Evolutionary conservation across 2,797 vertebrate species (phyloP).

Genomic region (Anguilla anguilla): DNA sequence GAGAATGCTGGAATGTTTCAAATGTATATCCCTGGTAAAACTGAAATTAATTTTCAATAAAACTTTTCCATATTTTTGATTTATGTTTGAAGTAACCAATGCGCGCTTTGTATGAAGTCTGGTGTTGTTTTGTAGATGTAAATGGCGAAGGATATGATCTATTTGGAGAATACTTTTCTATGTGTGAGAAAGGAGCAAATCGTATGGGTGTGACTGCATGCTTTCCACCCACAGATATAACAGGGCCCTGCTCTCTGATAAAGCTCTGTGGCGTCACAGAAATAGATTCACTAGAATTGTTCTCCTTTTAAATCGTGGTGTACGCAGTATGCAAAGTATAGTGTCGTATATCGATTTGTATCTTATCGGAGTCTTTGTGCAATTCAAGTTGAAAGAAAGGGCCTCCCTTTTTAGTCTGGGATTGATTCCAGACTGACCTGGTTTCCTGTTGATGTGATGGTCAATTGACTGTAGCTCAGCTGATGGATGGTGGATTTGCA

Average conservation of each 20-base stretch:
- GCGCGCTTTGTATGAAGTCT: no score
- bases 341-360: neutral
- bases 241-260: neutral
- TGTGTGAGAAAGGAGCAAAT: neutral
- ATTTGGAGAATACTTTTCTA: neutral
- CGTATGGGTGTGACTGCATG: neutral
- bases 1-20: neutral
- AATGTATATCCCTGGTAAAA: neutral
- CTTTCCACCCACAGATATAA: neutral
- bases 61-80: neutral
- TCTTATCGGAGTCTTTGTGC: neutral
- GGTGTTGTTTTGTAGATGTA: neutral
- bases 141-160: neutral
- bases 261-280: neutral
- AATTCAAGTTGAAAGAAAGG: neutral
- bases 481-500: neutral
- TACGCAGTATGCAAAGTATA: neutral
- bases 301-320: neutral
- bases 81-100: neutral
- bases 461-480: neutral
- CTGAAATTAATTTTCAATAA: neutral
- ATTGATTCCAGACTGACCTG: neutral
- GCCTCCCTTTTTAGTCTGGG: neutral
- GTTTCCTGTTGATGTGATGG: slow-evolving; percentile 1
- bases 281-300: neutral